Conservation (phyloP, 2,797 vertebrate species). For the Dallia pectoralis region DNA sequence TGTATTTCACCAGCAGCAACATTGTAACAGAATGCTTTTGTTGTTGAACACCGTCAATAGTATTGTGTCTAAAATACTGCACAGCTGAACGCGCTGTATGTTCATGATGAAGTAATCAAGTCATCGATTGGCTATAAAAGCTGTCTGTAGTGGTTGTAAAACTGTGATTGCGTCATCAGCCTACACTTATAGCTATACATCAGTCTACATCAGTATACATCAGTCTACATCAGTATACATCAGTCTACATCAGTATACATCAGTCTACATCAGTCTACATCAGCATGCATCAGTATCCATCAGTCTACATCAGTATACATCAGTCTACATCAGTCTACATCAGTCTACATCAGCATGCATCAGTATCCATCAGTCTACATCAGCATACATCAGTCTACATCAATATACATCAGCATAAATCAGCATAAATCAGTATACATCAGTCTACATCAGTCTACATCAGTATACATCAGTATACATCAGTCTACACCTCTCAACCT, state of each 20-base stretch:
- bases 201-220: background rate
- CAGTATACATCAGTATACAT: background rate
- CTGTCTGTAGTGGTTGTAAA: background rate
- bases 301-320: too few relatives aligned
- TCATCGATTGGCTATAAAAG: background rate
- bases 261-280: background rate
- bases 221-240: too few relatives aligned
- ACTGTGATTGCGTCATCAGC: background rate
- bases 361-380: too few relatives aligned
- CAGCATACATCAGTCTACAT: background rate
- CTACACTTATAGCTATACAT: background rate
- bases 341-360: background rate
- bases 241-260: background rate
- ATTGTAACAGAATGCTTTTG: constrained; percentile 15
- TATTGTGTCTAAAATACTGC: background rate
- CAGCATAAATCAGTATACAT: too few relatives aligned
- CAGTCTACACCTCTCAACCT: background rate
- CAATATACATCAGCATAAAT: too few relatives aligned
- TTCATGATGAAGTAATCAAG: background rate
- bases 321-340: background rate
- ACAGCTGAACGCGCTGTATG: background rate
- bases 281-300: background rate
- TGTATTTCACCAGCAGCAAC: constrained; percentile 18
- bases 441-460: background rate
- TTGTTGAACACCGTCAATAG: constrained; percentile 6